Evolutionary conservation across 1,140 invertebrate species (phyloP).

Genomic region (Formica selysi): DNA sequence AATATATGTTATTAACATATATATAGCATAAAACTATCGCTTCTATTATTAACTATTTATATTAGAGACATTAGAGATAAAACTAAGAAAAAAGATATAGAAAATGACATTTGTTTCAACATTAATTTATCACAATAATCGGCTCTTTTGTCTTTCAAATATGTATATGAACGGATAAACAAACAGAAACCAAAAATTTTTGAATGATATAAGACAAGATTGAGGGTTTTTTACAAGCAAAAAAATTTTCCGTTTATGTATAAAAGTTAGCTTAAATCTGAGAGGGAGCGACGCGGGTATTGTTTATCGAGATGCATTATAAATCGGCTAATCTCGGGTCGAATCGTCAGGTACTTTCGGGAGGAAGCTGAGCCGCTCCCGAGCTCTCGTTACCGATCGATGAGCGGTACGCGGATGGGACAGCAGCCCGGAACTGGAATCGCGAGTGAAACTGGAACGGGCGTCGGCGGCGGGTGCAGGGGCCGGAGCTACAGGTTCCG

Average conservation of each 20-base stretch:
- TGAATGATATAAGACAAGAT: background rate
- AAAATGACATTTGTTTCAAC: background rate
- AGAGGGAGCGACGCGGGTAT: background rate
- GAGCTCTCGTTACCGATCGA: slow-evolving; percentile 81
- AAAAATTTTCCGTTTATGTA: background rate
- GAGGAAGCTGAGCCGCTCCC: slow-evolving; percentile 72
- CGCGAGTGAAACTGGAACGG: slow-evolving; percentile 75
- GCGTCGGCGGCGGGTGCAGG: slow-evolving; percentile 75
- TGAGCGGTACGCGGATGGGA: slow-evolving; percentile 82
- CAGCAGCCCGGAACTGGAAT: slow-evolving; percentile 70
- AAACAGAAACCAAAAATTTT: background rate
- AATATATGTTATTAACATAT: too few relatives aligned
- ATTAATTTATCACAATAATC: background rate
- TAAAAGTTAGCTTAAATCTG: background rate
- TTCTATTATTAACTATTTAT: background rate
- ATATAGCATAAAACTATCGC: background rate
- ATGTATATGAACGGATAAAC: background rate
- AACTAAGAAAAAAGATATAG: background rate
- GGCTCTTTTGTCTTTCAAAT: background rate
- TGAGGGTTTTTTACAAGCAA: background rate
- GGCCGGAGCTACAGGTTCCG: slow-evolving; percentile 84
- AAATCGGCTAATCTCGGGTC: slow-evolving; percentile 27
- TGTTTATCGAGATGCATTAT: slow-evolving; percentile 18
- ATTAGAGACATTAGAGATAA: background rate
- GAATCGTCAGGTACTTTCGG: slow-evolving; percentile 80